Conservation (phyloP, 1,140 invertebrate species). For the Platyura marginata region DNA sequence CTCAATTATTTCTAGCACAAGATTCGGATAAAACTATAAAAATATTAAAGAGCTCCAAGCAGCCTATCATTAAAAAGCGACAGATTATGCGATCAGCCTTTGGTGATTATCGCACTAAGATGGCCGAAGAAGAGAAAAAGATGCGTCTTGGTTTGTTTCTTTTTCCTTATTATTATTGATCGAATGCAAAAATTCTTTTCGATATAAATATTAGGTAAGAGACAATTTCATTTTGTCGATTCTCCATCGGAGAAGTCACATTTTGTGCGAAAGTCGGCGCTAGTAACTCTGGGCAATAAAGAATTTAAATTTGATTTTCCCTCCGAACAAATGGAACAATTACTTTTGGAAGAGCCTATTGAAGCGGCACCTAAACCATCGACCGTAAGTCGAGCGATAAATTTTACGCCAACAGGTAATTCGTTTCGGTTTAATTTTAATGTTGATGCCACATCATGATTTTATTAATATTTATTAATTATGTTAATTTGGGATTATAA, state of each 20-base stretch:
- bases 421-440: constrained; percentile 34
- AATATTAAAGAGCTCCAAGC: constrained; percentile 41
- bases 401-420: constrained; percentile 15
- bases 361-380: neutral
- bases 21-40: constrained; percentile 40
- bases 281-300: constrained; percentile 15
- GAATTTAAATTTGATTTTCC: constrained; percentile 27
- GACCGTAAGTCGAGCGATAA: constrained; percentile 5
- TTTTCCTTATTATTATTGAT: neutral
- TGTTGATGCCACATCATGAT: no score
- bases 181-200: neutral
- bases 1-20: constrained; percentile 26
- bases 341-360: constrained; percentile 4
- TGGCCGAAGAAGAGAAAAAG: constrained; percentile 53
- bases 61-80: constrained; percentile 45
- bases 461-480: no score
- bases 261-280: constrained; percentile 32
- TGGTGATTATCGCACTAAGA: constrained; percentile 54
- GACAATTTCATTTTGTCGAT: constrained; percentile 26
- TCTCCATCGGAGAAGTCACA: constrained; percentile 28
- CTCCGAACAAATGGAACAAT: constrained; percentile 1
- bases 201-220: constrained; percentile 11
- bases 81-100: constrained; percentile 52
- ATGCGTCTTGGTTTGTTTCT: constrained; percentile 21
- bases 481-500: no score